These are phyloP conservation scores for Ahaetulla prasina DNA, from an alignment of 2,113 vertebrate genomes.

Conservation along the genomic window DNA sequence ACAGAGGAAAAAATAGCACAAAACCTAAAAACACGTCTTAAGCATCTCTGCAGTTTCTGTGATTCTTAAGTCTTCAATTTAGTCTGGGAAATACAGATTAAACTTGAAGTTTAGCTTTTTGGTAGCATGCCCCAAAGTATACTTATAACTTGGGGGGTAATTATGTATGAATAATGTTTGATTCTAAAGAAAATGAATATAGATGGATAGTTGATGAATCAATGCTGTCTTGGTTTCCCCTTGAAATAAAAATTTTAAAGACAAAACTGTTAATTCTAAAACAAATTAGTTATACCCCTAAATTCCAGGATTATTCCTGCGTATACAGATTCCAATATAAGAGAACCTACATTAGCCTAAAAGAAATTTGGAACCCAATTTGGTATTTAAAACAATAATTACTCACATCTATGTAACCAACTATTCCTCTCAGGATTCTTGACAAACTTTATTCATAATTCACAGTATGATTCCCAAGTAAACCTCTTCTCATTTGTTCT, in stretches of 20 bases:
- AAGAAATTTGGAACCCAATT: neutral
- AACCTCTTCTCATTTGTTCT: neutral
- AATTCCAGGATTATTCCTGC: neutral
- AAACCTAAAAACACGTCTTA: neutral
- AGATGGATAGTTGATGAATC: neutral
- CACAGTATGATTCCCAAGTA: neutral
- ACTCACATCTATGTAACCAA: neutral
- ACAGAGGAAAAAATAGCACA: neutral
- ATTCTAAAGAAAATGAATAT: neutral
- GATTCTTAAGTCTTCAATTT: neutral
- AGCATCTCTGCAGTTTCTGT: neutral
- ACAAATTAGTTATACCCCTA: neutral
- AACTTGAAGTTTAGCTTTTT: neutral
- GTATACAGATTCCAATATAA: neutral
- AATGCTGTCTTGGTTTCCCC: neutral
- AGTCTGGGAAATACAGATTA: neutral
- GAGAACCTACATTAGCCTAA: neutral
- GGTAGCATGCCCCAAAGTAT: neutral
- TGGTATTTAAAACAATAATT: neutral
- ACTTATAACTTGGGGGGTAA: neutral
- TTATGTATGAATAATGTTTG: neutral
- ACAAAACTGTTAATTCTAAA: conserved; percentile 17
- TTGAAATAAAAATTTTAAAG: conserved; percentile 2
- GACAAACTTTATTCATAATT: conserved; percentile 2
- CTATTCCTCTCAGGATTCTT: neutral